Percentiles rank a stretch among this genome's conserved stretches.
These are phyloP conservation scores for Rhagoletis pomonella DNA, from an alignment of 1,140 invertebrate species.

Conservation along the genomic window DNA sequence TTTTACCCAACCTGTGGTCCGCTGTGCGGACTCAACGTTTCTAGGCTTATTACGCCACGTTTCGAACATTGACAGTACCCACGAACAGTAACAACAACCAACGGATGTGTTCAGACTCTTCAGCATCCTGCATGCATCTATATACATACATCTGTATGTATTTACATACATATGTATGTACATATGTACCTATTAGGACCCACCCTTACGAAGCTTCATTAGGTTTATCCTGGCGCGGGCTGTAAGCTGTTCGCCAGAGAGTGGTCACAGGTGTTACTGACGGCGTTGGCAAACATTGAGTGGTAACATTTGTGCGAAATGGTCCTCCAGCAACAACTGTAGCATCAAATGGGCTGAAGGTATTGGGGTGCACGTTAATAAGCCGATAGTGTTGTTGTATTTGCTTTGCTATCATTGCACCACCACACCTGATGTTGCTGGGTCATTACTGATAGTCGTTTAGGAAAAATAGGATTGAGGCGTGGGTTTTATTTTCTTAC, in stretches of 20 bases:
- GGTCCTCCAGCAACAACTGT: slow-evolving; percentile 3
- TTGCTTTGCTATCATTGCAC: slow-evolving; percentile 13
- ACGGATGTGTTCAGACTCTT: not conserved
- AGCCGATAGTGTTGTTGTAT: not conserved
- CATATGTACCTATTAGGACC: not conserved
- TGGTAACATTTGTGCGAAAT: slow-evolving; percentile 26
- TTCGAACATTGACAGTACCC: not conserved
- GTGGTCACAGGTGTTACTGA: slow-evolving; percentile 28
- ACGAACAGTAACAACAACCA: not conserved
- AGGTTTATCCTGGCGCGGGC: not conserved
- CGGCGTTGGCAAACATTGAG: not conserved
- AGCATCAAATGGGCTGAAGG: not conserved
- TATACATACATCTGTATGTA: not conserved
- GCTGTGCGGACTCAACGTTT: no score
- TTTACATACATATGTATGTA: not conserved
- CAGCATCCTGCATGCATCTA: not conserved
- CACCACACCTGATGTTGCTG: slow-evolving; percentile 29
- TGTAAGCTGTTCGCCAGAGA: not conserved
- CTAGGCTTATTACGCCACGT: no score
- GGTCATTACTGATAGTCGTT: slow-evolving; percentile 24
- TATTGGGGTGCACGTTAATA: not conserved
- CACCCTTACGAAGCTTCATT: not conserved
- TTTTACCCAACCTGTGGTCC: not conserved
- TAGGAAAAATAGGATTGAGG: slow-evolving; percentile 6
- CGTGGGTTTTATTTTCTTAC: slow-evolving; percentile 9